Evolutionary conservation across 2,888 invertebrate genomes (phyloP), one percentile per base, ranked within the genome.

Genomic region (Macaria liturata): DNA sequence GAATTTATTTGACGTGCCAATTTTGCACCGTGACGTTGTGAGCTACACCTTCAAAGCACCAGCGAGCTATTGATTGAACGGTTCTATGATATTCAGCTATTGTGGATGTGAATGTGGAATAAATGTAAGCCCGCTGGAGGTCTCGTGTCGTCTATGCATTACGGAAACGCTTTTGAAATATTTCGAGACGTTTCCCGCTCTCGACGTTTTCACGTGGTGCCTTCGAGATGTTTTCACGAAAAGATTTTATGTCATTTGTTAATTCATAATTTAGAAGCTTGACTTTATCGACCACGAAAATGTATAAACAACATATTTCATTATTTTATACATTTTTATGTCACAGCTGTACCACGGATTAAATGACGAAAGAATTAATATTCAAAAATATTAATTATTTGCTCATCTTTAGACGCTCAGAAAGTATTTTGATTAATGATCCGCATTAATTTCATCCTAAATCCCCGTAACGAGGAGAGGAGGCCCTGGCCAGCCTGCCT

Each of bases 1-100:
- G 86, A 87, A 86, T 88, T 86, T 86, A 86, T 88, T 86, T 83
- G 87, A 84, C 83, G 79, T 78, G 78, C 82, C 83, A 84, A 84
- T 84, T 84, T 84, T 82, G 80, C 75, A 75, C 68, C 71, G 62
- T 73, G 70, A 75, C 77, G 73, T 74, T 72, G 71, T 71, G 68
- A 71, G 73, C 67, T 72, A 72, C 74, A 74, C 78, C 79, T 81
- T 79, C 76, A 81, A 81, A 78, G 77, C 70, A 63, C 61, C 45
- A 49, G 64, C 63, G 68, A 69, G 73, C 68, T 72, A 70, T 75
- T 76, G 76, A 78, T 79, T 75, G 81, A 77, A 78, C 70, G 72
- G 71, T 67, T 72, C 70, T 69, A 76, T 72, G 72, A 74, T 73
- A 76, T 76, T 75, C 67, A 62, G 62, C 62, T 68, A 65, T 62